Evolutionary conservation across 2,113 vertebrate genomes (phyloP), one percentile per base, ranked within the genome.

Genomic region (Alaudala cheleensis): DNA sequence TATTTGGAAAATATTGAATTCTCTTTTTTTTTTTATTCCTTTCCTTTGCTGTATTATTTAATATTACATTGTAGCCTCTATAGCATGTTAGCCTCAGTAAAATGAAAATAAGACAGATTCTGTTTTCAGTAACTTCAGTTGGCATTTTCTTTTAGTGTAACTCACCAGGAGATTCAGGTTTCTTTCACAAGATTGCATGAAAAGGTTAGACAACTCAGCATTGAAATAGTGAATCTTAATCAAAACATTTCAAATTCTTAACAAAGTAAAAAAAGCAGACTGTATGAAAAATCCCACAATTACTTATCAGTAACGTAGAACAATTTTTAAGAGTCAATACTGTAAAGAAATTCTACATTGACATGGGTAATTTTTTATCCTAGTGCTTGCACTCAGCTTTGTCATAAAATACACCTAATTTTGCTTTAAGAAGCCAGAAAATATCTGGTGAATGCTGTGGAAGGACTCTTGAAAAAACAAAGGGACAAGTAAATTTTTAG

Each of bases 41-140:
- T 91, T 94, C 8, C 64, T 92, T 83, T 69, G 31, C 23, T 69
- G 14, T 88, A 76, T 69, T 89, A 81, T 82, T 95, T 93, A 34
- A 16, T 60, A 40, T 56, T 72, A 24, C 6, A 10, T 24, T 73
- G 29, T 69, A 77, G 54, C 33, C 80, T 60, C 70, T 88, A 15
- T 47, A 80, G 70, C n/a, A 44, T n/a, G 53, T 49, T 60, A 33
- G 4, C 33, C 80, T 60, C 70, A 86, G 44, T 62, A 95, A 93
- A 91, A 94, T 78, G 44, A 81, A 3, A 42, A 25, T 20, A 62
- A 81, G 49, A 82, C 17, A 45, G 73, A 62, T 91, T 95, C 78
- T 91, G 15, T 67, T 76, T 82, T 66, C 29, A 33, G 25, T 77
- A 50, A 49, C 62, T 93, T 88, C 45, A 74, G 33, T 5, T 92